A percentile compares a stretch with the other conserved stretches of the same genome.
Conservation (phyloP, 1,140 invertebrate genomes). For the Fragariocoptes setiger region DNA sequence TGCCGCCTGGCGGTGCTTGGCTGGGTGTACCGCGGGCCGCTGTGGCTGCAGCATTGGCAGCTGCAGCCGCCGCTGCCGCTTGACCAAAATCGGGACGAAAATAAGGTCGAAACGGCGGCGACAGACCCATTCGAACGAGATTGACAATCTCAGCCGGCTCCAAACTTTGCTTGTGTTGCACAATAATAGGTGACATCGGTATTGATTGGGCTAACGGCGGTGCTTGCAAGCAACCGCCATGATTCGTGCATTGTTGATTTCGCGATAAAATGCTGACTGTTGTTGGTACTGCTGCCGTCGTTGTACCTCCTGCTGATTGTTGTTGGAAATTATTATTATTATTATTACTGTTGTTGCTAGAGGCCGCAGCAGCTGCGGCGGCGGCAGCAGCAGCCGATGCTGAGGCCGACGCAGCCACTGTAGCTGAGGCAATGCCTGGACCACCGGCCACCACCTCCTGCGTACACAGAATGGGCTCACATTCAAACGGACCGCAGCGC, state of each 20-base stretch:
- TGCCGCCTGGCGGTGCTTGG: neutral
- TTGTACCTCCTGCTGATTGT: neutral
- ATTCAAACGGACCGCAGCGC: constrained; percentile 11
- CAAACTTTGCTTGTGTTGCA: neutral
- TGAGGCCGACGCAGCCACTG: neutral
- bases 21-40: neutral
- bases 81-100: constrained; percentile 8
- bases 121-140: constrained; percentile 9
- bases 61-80: constrained; percentile 1
- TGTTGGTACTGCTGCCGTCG: neutral
- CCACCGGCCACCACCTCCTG: neutral
- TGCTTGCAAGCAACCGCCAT: neutral
- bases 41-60: neutral
- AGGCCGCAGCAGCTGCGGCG: neutral
- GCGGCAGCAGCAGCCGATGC: neutral
- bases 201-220: neutral
- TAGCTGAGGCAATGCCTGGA: neutral
- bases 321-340: neutral
- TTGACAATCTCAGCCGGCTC: constrained; percentile 10
- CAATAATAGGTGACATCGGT: neutral
- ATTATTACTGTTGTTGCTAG: neutral
- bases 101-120: constrained; percentile 12
- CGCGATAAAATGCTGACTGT: neutral
- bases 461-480: neutral
- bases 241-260: neutral